Evolutionary conservation across 2,888 invertebrate genomes (phyloP).

Genomic region (Gymnoscelis rufifasciata): DNA sequence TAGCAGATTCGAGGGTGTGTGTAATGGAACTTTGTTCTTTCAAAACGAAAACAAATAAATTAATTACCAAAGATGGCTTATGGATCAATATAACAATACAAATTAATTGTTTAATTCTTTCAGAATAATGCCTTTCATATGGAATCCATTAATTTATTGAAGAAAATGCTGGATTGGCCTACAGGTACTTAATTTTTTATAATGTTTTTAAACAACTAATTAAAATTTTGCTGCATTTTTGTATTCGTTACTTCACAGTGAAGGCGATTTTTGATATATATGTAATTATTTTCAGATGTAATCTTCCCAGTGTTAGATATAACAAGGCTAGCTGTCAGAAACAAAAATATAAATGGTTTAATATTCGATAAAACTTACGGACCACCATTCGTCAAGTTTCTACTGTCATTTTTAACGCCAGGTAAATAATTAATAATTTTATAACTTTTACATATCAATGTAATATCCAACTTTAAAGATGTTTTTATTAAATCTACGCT

Average conservation of each 20-base stretch:
- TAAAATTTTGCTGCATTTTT: neutral
- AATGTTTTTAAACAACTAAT: neutral
- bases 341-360: conserved; percentile 76
- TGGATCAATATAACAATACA: no score
- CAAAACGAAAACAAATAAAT: no score
- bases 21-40: no score
- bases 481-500: no score
- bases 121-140: conserved; percentile 61
- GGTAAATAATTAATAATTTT: conserved; percentile 37
- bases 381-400: conserved; percentile 56
- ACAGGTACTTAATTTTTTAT: conserved; percentile 71
- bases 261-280: neutral
- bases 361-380: conserved; percentile 65
- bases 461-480: no score
- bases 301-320: conserved; percentile 95
- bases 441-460: no score
- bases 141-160: conserved; percentile 77
- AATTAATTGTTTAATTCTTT: no score
- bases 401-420: conserved; percentile 56
- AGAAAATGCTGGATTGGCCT: conserved; percentile 85
- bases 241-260: no score
- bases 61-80: no score
- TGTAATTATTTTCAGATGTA: conserved; percentile 76
- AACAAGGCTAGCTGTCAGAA: conserved; percentile 88
- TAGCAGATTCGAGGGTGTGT: no score